Percentiles rank a stretch among this genome's conserved stretches.
Evolutionary conservation across 1,140 invertebrate species (phyloP).

Genomic region (Drosophila simulans): DNA sequence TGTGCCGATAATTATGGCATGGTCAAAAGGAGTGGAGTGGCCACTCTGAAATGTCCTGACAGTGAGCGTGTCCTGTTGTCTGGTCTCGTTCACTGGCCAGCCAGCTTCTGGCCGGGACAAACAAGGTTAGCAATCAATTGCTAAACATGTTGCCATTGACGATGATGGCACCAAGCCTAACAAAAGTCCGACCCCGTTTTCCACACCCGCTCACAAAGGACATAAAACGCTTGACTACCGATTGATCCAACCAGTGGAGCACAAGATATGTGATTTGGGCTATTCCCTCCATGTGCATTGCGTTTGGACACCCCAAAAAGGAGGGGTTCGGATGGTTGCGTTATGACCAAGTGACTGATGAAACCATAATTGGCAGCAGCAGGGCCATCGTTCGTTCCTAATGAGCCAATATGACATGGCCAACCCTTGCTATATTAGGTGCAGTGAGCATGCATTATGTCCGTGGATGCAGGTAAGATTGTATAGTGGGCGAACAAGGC

Average conservation of each 20-base stretch:
- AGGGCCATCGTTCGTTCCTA: neutral
- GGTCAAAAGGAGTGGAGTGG: slow-evolving; percentile 2
- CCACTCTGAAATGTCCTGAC: neutral
- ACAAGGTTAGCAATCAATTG: slow-evolving; percentile 67
- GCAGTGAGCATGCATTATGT: neutral
- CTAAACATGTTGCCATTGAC: slow-evolving; percentile 58
- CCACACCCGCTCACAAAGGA: slow-evolving; percentile 39
- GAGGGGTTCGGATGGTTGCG: neutral
- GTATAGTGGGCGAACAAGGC: neutral
- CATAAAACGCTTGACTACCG: slow-evolving; percentile 56
- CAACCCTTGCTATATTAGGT: neutral
- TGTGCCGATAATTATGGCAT: slow-evolving; percentile 46
- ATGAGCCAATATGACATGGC: slow-evolving; percentile 20
- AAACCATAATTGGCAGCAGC: slow-evolving; percentile 38
- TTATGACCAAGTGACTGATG: slow-evolving; percentile 31
- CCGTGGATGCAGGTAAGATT: neutral
- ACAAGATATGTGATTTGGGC: slow-evolving; percentile 37
- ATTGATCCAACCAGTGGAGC: slow-evolving; percentile 34
- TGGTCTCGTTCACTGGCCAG: neutral
- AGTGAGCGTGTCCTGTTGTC: slow-evolving; percentile 1
- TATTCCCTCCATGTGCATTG: neutral
- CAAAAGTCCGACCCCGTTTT: neutral
- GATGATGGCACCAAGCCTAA: slow-evolving; percentile 12
- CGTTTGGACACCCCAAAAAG: neutral
- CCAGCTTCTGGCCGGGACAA: slow-evolving; percentile 21